Percentiles rank a stretch among this genome's conserved stretches.
Evolutionary conservation across 2,113 vertebrate species (phyloP).

Genomic region (Nannobrachium achirus): DNA sequence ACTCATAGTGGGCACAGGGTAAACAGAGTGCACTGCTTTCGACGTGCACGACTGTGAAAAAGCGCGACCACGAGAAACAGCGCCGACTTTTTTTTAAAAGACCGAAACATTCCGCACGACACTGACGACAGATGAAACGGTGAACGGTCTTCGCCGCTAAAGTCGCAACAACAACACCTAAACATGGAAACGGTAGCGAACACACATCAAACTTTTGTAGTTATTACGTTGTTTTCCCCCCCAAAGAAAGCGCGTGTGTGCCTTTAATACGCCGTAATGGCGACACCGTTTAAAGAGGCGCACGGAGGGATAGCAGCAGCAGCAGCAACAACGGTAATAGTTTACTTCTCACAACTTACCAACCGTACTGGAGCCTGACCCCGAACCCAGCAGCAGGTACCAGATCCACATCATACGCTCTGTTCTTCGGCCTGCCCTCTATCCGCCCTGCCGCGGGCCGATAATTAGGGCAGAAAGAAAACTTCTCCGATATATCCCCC

Average conservation of each 20-base stretch:
- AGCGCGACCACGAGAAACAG: not conserved
- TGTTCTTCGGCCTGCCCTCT: slow-evolving; percentile 52
- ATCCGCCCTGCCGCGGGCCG: slow-evolving; percentile 68
- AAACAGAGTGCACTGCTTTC: not conserved
- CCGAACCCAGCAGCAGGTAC: slow-evolving; percentile 85
- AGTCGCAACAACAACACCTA: not conserved
- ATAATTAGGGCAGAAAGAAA: slow-evolving; percentile 51
- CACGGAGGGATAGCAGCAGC: slow-evolving; percentile 20
- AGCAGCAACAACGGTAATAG: slow-evolving; percentile 41
- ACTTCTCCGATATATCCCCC: slow-evolving; percentile 47
- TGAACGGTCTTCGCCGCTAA: slow-evolving; percentile 14
- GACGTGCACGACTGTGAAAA: slow-evolving; percentile 5
- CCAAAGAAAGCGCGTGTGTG: slow-evolving; percentile 39
- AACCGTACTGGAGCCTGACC: slow-evolving; percentile 78
- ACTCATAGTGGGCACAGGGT: not conserved
- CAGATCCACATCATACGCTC: slow-evolving; percentile 85
- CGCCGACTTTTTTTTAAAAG: not conserved
- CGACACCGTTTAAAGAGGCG: slow-evolving; percentile 1
- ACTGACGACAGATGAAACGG: slow-evolving; percentile 6
- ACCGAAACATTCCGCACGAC: too few relatives aligned
- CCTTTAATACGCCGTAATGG: slow-evolving; percentile 5
- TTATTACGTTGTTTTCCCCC: slow-evolving; percentile 6
- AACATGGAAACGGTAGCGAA: not conserved
- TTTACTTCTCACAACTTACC: slow-evolving; percentile 77
- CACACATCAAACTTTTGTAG: not conserved